Evolutionary conservation across 1,140 invertebrate genomes (phyloP), one percentile per base, ranked within the genome.

Genomic region (Leptopilina boulardi): DNA sequence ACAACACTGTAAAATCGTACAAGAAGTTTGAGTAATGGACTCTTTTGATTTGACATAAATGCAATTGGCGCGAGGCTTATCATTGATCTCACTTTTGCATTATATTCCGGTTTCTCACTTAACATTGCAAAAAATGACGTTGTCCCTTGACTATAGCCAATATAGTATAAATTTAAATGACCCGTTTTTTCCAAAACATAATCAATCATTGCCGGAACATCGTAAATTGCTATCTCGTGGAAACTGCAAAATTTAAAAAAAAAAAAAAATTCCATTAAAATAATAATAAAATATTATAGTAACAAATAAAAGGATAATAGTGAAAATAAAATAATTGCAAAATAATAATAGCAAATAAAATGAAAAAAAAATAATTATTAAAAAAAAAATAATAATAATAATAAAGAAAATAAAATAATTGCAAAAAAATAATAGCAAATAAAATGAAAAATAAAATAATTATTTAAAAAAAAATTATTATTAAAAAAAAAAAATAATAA

Each of bases 51-150:
- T 1, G 84, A 80, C 15, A 91, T 79, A 77, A 90, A 92, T n/a
- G 92, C 91, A 23, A 94, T 91, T 1, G 95, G 95, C 13, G 93
- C 95, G 74, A 96, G 88, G 44, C 93, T 93, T 72, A 95, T 91
- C 91, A 92, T 92, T 74, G 87, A 89, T 30, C 86, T 87, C 18
- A 94, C 85, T 84, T 95, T 94, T 38, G 92, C 89, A 79, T 94
- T 95, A 80, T 95, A 96, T 71, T 95, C 93, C 0, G 94, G 92
- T 80, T 92, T 91, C 70, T 93, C 94, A 18, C 93, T 94, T 5
- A 92, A 89, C 89, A 95, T 92, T 15, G 94, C 93, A 78, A 93
- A 94, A 77, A 91, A 90, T 26, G 81, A 74, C 4, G 90, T 89
- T 4, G 89, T 90, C 23, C 89, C 91, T 79, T 91, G 91, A 80